These are phyloP conservation scores for Hippoglossus hippoglossus DNA, from an alignment of 2,797 vertebrate species.

Conservation along the genomic window DNA sequence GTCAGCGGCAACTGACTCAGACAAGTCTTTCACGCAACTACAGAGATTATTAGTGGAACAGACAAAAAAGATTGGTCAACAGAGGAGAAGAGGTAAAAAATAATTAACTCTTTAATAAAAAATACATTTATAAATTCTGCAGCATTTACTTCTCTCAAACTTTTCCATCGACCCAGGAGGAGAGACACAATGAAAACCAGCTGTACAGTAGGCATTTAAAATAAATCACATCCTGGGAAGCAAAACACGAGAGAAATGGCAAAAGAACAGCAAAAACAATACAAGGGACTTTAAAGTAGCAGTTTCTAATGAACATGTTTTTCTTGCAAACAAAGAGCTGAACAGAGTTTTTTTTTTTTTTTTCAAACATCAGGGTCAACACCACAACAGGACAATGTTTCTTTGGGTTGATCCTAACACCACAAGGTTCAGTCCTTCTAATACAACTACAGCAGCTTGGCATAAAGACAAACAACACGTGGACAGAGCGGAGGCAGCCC, in stretches of 20 bases:
- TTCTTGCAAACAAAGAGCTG: conserved; percentile 23
- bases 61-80: conserved; percentile 10
- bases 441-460: conserved; percentile 73
- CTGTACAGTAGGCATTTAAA: conserved; percentile 69
- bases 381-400: conserved; percentile 38
- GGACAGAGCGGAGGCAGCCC: conserved; percentile 26
- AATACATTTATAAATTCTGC: conserved; percentile 83
- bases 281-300: conserved; percentile 15
- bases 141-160: conserved; percentile 71
- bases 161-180: conserved; percentile 63
- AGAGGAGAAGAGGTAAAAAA: conserved; percentile 76
- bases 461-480: conserved; percentile 57
- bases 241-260: conserved; percentile 34
- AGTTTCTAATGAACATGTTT: conserved; percentile 14
- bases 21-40: neutral
- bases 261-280: conserved; percentile 45
- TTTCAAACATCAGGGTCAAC: conserved; percentile 29
- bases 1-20: neutral
- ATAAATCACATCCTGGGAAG: conserved; percentile 49
- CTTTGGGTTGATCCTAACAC: conserved; percentile 52
- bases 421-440: conserved; percentile 71
- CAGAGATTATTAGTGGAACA: no score
- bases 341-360: conserved; percentile 26
- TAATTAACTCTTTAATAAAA: conserved; percentile 85
- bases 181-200: conserved; percentile 49